Percentiles rank a stretch among this genome's conserved stretches.
Evolutionary conservation across 2,797 vertebrate genomes (phyloP).

Genomic region (Mormyrops boulengeri): DNA sequence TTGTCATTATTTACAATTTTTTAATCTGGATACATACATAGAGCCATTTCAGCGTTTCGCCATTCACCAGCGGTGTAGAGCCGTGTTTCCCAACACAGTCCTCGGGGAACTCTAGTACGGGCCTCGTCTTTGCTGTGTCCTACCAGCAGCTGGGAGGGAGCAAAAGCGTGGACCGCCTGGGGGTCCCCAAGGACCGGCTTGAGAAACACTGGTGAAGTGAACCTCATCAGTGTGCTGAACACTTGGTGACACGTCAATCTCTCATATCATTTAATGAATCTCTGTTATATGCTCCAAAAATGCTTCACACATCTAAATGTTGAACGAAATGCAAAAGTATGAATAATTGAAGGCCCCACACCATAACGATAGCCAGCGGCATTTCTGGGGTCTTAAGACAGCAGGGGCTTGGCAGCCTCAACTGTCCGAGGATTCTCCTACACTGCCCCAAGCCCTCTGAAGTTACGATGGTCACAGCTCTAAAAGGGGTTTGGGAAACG

Average conservation of each 20-base stretch:
- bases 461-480: background rate
- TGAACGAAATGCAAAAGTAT: background rate
- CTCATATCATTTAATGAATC: background rate
- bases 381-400: background rate
- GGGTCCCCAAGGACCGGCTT: background rate
- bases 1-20: background rate
- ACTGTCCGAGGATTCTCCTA: background rate
- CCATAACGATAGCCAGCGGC: background rate
- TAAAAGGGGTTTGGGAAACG: background rate
- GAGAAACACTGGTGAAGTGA: background rate
- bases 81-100: background rate
- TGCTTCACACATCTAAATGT: background rate
- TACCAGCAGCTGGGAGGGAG: background rate
- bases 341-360: background rate
- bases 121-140: background rate
- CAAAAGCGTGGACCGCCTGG: background rate
- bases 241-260: background rate
- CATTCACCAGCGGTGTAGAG: background rate
- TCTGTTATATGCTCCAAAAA: background rate
- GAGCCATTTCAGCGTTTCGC: background rate
- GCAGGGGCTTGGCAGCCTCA: background rate
- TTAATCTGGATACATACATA: background rate
- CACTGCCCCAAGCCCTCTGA: background rate
- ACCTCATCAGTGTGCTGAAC: background rate
- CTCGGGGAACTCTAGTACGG: background rate